Evolutionary conservation across 2,888 invertebrate species (phyloP), one percentile per base, ranked within the genome.

Genomic region (Auanema freiburgensis): DNA sequence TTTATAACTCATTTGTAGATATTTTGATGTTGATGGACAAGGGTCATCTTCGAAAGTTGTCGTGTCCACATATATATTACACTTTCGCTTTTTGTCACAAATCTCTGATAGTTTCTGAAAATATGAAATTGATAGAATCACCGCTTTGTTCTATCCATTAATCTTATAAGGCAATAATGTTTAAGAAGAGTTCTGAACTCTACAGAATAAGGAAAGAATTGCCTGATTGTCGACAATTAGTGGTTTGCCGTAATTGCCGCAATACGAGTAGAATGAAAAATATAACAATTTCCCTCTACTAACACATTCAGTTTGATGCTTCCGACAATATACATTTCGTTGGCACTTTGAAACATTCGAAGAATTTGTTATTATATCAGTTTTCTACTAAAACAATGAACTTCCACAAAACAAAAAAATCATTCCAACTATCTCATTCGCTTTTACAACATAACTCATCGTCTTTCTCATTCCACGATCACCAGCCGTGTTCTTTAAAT

Each of bases 1-100:
- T 87, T 94, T 94, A 87, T 93, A 96, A 79, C 92, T 92, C 72
- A 95, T 92, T 87, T 94, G 93, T 75, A 94, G 91, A 87, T 92
- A 94, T 86, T 95, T 93, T 72, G 91, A 88, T 65, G 91, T 90
- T 23, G 91, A 90, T 12, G 93, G 93, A 84, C 95, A 96, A 0
- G 94, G 93, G 87, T 96, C 94, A 51, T 91, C 91, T 21, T 78
- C 78, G 83, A 92, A 91, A 54, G 91, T 91, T 84, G 90, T 89
- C n/a, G 92, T 90, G 80, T 90, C 90, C 59, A 93, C 92, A 84
- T 91, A 90, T 85, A 96, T 91, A 84, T 91, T 91, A 87, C 96
- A 96, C 84, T 91, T 90, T 51, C 91, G 87, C 85, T 92, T 91
- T 88, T 93, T 93, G 86, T 94, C 92, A 86, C 96, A 96, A 57